Conservation (phyloP, 2,888 invertebrate species). For the Lypha dubia region DNA sequence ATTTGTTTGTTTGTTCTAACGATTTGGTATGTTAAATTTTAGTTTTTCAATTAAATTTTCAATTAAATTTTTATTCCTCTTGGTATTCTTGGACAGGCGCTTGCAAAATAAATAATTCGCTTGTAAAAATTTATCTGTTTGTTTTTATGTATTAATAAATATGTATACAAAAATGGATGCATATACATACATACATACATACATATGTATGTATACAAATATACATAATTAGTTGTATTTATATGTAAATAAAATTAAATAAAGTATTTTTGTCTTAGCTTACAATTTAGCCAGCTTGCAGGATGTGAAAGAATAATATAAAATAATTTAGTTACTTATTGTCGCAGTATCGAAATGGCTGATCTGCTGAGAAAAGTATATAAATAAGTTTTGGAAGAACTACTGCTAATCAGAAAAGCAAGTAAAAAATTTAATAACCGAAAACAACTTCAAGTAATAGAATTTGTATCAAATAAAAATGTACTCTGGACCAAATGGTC, state of each 20-base stretch:
- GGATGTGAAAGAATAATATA: not conserved
- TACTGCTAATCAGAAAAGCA: too few species aligned
- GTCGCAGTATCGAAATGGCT: too few species aligned
- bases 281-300: not conserved
- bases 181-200: slow-evolving; percentile 6
- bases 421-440: too few species aligned
- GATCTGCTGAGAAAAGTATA: too few species aligned
- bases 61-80: slow-evolving; percentile 21
- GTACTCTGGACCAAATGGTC: too few species aligned
- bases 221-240: too few species aligned
- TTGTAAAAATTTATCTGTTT: slow-evolving; percentile 34
- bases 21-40: slow-evolving; percentile 60
- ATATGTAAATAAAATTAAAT: too few species aligned
- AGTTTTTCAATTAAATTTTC: slow-evolving; percentile 57
- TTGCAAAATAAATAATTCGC: slow-evolving; percentile 29
- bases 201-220: too few species aligned
- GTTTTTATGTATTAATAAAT: not conserved
- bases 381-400: too few species aligned
- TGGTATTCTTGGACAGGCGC: slow-evolving; percentile 33
- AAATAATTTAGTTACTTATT: too few species aligned
- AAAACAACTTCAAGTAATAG: too few species aligned
- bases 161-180: not conserved
- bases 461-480: too few species aligned
- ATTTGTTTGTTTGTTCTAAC: slow-evolving; percentile 46
- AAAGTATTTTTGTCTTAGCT: slow-evolving; percentile 35